These are phyloP conservation scores for Sipha maydis DNA, from an alignment of 2,888 invertebrate species.

Conservation along the genomic window DNA sequence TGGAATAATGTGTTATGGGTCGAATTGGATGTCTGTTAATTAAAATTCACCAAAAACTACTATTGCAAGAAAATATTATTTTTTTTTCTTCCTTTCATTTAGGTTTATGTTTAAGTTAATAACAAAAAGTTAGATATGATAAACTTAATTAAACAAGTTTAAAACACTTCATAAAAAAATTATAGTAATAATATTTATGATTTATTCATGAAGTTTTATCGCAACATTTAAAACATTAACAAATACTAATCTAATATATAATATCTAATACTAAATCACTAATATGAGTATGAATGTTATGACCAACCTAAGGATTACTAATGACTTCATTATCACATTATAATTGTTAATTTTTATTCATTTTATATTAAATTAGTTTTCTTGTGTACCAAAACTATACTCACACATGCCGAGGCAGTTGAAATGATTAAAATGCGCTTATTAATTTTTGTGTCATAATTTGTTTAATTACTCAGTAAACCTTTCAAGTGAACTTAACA, in stretches of 20 bases:
- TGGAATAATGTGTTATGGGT: too few relatives aligned
- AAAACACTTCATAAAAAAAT: background rate
- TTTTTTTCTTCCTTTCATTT: too few relatives aligned
- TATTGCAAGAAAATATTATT: too few relatives aligned
- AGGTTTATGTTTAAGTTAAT: too few relatives aligned
- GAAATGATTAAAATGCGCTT: background rate
- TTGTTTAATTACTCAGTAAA: conserved; percentile 50
- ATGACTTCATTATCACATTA: background rate
- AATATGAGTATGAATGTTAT: too few relatives aligned
- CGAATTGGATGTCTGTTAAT: too few relatives aligned
- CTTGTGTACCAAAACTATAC: background rate
- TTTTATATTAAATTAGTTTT: background rate
- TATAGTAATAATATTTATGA: background rate
- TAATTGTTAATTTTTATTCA: background rate
- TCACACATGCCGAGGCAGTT: background rate
- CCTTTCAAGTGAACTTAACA: conserved; percentile 1
- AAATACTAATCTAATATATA: too few relatives aligned
- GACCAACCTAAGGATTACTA: background rate
- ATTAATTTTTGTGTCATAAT: conserved; percentile 19
- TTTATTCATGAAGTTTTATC: background rate
- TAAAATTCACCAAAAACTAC: too few relatives aligned
- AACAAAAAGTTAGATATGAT: too few relatives aligned
- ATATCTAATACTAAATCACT: too few relatives aligned
- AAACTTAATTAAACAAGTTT: background rate
- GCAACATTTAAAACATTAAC: too few relatives aligned